phyloP scores from a whole-genome alignment of 37 sponge, comb jelly and placozoan species.

The Sycon ciliatum region DNA sequence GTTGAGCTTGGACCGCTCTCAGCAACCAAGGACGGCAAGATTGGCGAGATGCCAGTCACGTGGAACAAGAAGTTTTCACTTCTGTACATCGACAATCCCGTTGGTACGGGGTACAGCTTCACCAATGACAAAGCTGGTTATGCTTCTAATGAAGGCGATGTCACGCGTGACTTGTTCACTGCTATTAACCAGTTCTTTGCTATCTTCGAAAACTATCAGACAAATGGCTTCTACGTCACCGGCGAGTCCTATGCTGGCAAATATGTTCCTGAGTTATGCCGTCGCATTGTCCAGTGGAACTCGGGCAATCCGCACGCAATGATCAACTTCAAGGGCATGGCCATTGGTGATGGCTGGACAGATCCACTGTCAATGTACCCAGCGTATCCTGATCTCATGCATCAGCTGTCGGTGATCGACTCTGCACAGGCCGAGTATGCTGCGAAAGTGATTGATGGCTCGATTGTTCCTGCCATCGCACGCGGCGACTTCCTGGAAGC shows the following conservation, averaged over 20 bases:
- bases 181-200: conserved; percentile 69
- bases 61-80: conserved; percentile 67
- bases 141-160: conserved; percentile 63
- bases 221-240: conserved; percentile 70
- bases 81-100: conserved; percentile 86
- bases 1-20: conserved; percentile 72
- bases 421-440: conserved; percentile 35
- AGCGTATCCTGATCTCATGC: conserved; percentile 52
- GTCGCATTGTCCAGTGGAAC: conserved; percentile 59
- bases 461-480: conserved; percentile 32
- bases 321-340: conserved; percentile 67
- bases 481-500: conserved; percentile 43
- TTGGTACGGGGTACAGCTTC: conserved; percentile 84
- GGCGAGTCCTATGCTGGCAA: conserved; percentile 95
- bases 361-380: conserved; percentile 62
- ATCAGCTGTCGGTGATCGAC: conserved; percentile 55
- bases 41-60: conserved; percentile 27
- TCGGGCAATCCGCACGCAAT: conserved; percentile 6
- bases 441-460: conserved; percentile 19
- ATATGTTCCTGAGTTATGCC: conserved; percentile 76
- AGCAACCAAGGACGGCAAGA: conserved; percentile 27
- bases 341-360: conserved; percentile 71
- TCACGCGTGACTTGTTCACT: conserved; percentile 51
- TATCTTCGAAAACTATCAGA: conserved; percentile 57
- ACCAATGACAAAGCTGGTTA: conserved; percentile 39